phyloP scores from a whole-genome alignment of 2,797 vertebrate species.

The Megaceryle alcyon region DNA sequence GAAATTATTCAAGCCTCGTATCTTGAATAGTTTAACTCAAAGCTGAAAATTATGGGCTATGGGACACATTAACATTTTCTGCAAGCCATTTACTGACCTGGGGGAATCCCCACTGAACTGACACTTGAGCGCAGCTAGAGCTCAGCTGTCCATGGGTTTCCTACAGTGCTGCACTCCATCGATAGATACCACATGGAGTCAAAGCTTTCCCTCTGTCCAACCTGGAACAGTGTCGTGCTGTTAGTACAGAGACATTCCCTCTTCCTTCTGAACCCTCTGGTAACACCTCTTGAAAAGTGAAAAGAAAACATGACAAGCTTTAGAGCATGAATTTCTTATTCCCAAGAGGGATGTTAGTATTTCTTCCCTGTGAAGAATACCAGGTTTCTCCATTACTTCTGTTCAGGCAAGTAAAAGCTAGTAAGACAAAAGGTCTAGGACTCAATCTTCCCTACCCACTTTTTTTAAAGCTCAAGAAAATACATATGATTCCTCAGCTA shows the following conservation, averaged over 20 bases:
- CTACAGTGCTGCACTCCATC: neutral
- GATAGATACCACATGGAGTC: fast-evolving
- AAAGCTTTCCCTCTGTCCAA: neutral
- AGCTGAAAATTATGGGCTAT: neutral
- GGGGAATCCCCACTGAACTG: neutral
- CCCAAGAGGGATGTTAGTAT: neutral
- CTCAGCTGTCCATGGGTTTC: neutral
- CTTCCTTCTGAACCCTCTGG: neutral
- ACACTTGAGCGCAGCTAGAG: neutral
- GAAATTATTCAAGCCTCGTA: constrained; percentile 13
- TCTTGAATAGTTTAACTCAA: neutral
- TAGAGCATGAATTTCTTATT: neutral
- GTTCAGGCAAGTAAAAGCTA: neutral
- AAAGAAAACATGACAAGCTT: neutral
- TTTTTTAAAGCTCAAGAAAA: neutral
- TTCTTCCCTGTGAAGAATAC: neutral
- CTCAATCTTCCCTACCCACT: neutral
- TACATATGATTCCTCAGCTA: neutral
- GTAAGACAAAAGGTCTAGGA: neutral
- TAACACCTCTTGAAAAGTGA: neutral
- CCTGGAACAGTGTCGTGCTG: fast-evolving
- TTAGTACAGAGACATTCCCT: neutral
- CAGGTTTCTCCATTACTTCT: neutral
- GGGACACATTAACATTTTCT: neutral
- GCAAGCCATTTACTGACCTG: neutral